These are phyloP conservation scores for Andricus curvator DNA, from an alignment of 2,888 invertebrate genomes.

Conservation along the genomic window DNA sequence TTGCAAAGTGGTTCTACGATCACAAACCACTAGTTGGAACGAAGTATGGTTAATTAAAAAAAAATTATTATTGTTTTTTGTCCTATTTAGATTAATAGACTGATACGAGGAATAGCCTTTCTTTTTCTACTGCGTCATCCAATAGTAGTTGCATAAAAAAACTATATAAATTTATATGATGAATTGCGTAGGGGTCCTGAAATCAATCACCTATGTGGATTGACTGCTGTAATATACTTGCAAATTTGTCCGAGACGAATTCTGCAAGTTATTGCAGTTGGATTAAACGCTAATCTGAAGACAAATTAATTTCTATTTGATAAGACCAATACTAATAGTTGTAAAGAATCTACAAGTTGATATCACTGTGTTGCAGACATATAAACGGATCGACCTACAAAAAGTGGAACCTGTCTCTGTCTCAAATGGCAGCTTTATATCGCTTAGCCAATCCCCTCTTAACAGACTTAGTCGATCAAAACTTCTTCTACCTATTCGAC, in stretches of 20 bases:
- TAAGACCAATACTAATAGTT: constrained; percentile 4
- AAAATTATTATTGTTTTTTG: not conserved
- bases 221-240: constrained; percentile 64
- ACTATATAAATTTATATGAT: constrained; percentile 65
- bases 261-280: constrained; percentile 61
- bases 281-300: constrained; percentile 70
- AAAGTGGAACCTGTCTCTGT: constrained; percentile 96
- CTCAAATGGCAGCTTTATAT: constrained; percentile 98
- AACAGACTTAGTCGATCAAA: constrained; percentile 98
- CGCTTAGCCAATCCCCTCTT: constrained; percentile 97
- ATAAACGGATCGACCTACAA: constrained; percentile 99
- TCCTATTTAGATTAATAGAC: not conserved
- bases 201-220: constrained; percentile 74
- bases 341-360: constrained; percentile 35
- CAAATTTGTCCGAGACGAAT: constrained; percentile 69
- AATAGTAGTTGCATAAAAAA: not conserved
- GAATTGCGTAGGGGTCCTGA: constrained; percentile 78
- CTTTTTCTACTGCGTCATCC: too few species aligned
- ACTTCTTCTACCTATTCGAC: constrained; percentile 99
- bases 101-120: not conserved
- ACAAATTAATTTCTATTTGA: constrained; percentile 13
- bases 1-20: constrained; percentile 99
- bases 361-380: constrained; percentile 79
- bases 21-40: constrained; percentile 97
- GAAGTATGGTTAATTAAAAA: constrained; percentile 80